phyloP scores from a whole-genome alignment of 2,888 invertebrate species.

The Dynastes hyllus region DNA sequence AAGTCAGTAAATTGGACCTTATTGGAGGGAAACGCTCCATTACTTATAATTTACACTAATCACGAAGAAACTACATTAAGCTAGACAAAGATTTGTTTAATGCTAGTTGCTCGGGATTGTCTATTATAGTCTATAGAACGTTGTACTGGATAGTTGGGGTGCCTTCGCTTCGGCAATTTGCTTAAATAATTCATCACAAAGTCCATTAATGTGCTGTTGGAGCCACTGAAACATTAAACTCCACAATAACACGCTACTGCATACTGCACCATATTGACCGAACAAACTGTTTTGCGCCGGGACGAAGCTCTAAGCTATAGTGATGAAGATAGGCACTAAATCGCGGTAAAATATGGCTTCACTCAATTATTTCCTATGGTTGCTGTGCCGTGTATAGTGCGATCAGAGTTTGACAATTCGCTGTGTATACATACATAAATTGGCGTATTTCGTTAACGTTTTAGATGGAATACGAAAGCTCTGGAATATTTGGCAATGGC shows the following conservation, averaged over 20 bases:
- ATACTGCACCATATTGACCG: conserved; percentile 31
- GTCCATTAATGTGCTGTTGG: conserved; percentile 45
- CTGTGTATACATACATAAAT: conserved; percentile 19
- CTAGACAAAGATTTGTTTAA: conserved; percentile 27
- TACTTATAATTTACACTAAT: conserved; percentile 30
- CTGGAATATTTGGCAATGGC: not conserved
- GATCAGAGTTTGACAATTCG: conserved; percentile 36
- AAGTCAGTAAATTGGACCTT: not conserved
- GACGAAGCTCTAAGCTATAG: conserved; percentile 17
- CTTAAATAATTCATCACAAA: conserved; percentile 45
- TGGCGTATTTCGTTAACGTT: conserved; percentile 29
- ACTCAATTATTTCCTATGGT: conserved; percentile 29
- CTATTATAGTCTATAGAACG: not conserved
- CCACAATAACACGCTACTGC: conserved; percentile 32
- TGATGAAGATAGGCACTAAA: conserved; percentile 42
- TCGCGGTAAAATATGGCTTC: conserved; percentile 37
- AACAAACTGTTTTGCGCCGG: conserved; percentile 18
- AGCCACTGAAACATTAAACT: conserved; percentile 44
- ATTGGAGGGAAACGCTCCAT: not conserved
- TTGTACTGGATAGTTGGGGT: conserved; percentile 13
- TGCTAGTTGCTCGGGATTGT: conserved; percentile 16
- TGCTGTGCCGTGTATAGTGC: conserved; percentile 20
- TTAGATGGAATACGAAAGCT: conserved; percentile 7
- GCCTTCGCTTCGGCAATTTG: conserved; percentile 36
- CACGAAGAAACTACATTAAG: conserved; percentile 15